Evolutionary conservation across 2,888 invertebrate species (phyloP), one percentile per base, ranked within the genome.

Genomic region (Stegana nigrithorax): DNA sequence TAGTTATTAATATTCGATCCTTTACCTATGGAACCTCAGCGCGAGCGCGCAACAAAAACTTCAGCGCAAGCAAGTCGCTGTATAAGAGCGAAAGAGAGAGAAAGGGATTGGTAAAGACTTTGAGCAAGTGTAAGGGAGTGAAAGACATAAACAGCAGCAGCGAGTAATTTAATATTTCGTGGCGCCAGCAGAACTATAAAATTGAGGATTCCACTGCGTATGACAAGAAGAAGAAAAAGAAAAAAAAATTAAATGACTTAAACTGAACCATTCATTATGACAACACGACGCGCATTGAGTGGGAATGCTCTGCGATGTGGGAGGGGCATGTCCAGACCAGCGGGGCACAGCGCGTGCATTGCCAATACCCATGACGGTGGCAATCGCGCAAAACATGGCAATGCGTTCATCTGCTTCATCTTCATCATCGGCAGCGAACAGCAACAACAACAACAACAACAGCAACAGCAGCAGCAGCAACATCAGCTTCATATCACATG

Each of bases 91-190:
- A 21, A 64, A 26, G 19, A 53, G 21, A 12, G 36, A 21, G 39
- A 36, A 53, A 59, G 42, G 62, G 55, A 50, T 14, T 39, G 56
- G 26, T 36, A n/a, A 60, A 47, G 59, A 56, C 27, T 26, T 45
- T 14, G 6, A 58, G 50, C 25, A 39, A 32, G 58, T n/a, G 25
- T 21, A 64, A 26, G 19, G 45, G 21, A 12, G 36, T 26, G 39
- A 36, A 53, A 59, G 42, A 63, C 57, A 50, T 14, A 59, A 63
- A 56, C 66, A 75, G 75, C 75, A 72, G 78, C 75, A 78, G 75
- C 78, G 67, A 69, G 83, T 83, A 82, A 83, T 82, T 81, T 83
- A 83, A 82, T 82, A 83, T 82, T 82, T 82, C 75, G 78, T 83
- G 83, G 83, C 83, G 83, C 83, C 83, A 83, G 79, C 69, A 77